These are phyloP conservation scores for Tichodroma muraria DNA, from an alignment of 2,113 vertebrate genomes.

Conservation along the genomic window DNA sequence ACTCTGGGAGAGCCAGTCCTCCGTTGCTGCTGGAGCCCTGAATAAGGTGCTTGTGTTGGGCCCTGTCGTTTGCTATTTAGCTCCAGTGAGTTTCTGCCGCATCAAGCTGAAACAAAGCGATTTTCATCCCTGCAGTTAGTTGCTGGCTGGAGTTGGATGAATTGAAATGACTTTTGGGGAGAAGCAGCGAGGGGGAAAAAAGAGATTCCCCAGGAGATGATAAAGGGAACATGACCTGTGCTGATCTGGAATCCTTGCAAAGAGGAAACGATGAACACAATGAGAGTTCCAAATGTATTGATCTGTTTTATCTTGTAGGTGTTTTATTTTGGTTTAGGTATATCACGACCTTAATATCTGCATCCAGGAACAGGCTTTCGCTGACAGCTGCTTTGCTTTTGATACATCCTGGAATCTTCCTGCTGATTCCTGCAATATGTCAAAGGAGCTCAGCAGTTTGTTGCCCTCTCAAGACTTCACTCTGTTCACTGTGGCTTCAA, in stretches of 20 bases:
- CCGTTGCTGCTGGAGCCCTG: background rate
- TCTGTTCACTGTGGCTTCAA: background rate
- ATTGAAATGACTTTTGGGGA: conserved; percentile 30
- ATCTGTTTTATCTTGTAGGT: background rate
- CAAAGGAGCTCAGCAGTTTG: background rate
- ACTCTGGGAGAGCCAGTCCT: background rate
- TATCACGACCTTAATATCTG: background rate
- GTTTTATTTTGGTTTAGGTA: background rate
- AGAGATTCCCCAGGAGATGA: background rate
- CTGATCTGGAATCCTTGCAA: background rate
- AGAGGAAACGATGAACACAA: background rate
- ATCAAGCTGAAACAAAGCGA: conserved; percentile 43
- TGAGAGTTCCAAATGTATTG: background rate
- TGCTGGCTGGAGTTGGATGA: background rate
- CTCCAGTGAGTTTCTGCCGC: background rate
- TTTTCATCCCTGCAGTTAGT: conserved; percentile 42
- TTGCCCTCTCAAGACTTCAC: background rate
- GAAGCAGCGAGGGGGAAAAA: background rate
- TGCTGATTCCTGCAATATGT: background rate
- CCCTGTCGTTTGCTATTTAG: conserved; percentile 36
- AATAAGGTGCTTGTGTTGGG: conserved; percentile 11
- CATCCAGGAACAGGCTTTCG: background rate
- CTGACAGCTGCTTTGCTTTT: background rate
- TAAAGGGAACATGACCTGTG: background rate
- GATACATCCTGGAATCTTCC: conserved; percentile 19